Conservation (phyloP, 2,113 vertebrate species). For the Nycticebus coucang region DNA sequence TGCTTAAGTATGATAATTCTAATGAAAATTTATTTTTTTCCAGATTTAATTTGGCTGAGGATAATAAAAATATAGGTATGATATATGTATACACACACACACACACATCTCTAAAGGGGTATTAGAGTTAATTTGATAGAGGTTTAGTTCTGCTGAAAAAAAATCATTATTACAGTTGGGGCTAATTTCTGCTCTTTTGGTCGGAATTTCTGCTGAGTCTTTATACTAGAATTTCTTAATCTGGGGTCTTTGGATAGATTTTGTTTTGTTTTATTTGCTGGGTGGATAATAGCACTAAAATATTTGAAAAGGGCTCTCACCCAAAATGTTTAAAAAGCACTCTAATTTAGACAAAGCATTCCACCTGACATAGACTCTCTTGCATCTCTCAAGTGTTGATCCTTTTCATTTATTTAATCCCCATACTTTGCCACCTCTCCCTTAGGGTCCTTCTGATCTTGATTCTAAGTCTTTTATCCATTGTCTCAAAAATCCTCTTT, state of each 20-base stretch:
- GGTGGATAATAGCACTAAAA: neutral
- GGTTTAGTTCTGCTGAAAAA: slow-evolving; percentile 16
- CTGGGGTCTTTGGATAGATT: neutral
- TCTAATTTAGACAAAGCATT: slow-evolving; percentile 29
- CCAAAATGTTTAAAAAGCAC: neutral
- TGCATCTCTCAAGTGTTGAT: neutral
- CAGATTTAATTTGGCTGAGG: neutral
- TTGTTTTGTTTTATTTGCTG: slow-evolving; percentile 37
- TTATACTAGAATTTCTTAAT: slow-evolving; percentile 28
- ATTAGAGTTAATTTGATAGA: slow-evolving; percentile 35
- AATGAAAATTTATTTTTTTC: slow-evolving; percentile 12
- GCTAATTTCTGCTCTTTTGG: slow-evolving; percentile 14
- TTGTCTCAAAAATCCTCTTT: neutral
- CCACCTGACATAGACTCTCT: neutral
- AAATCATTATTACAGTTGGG: neutral
- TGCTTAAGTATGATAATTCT: neutral
- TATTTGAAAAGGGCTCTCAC: neutral
- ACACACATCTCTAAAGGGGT: neutral
- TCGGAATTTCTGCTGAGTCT: neutral
- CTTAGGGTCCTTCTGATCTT: neutral
- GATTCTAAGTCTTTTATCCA: neutral
- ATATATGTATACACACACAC: neutral
- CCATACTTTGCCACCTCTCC: neutral
- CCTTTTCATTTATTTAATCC: slow-evolving; percentile 8
- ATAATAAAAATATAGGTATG: neutral